Evolutionary conservation across 64 coral and sea anemone species (phyloP), one percentile per base, ranked within the genome.

Genomic region (Stichodactyla helianthus): DNA sequence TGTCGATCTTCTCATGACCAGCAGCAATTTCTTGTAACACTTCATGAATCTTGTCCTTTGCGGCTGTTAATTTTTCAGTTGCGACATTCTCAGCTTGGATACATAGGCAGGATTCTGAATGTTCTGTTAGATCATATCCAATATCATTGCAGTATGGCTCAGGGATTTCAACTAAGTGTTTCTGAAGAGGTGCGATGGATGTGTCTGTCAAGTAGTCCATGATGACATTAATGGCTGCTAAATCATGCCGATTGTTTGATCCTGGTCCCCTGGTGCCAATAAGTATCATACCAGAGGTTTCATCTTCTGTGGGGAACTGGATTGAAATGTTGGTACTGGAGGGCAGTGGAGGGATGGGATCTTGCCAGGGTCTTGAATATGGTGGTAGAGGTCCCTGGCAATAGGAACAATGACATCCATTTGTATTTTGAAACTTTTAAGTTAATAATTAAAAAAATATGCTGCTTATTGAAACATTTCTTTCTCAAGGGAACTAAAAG

Each of bases 301-400:
- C 97, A 54, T 95, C 97, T 14, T 99, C 93, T 52, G 93, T 95
- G 9, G 96, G 96, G 55, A 99, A 99, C 63, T 87, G 86, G 63
- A 99, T 85, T 20, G 82, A 85, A 26, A 88, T 91, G 35, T 92
- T 84, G 31, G 84, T 71, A 16, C 86, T 77, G 15, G 88, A 17
- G 35, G 18, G 8, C 0, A 99, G 84, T 19, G 85, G 71, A 44
- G 96, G 96, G 18, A 99, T 83, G 7, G 87, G 53, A 71, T 79
- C 91, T 88, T 99, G 96, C 96, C 96, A 99, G 13, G 96, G 96
- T 89, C 87, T 90, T 58, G 89, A 64, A 88, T 99, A 92, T 14
- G 93, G 71, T 51, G 93, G 88, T 20, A 92, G 88, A 81, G 79
- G 13, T 84, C 82, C 91, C 96, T 99, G 59, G n/a, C 15, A 55